phyloP scores from a whole-genome alignment of 2,888 invertebrate species.

The Polydrusus pterygomalis region DNA sequence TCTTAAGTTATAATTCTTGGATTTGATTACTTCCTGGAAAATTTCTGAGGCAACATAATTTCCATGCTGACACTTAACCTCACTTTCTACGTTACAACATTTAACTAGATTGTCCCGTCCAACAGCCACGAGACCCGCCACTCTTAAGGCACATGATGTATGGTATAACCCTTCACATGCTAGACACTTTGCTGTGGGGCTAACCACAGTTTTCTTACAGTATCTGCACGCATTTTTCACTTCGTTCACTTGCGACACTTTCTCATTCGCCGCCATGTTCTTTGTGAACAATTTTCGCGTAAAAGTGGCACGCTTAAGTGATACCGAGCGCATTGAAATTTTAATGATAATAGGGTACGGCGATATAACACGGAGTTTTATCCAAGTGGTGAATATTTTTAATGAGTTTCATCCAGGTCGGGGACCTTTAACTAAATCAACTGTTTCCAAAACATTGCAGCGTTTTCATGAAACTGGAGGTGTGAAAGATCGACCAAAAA shows the following conservation, averaged over 20 bases:
- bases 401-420: too few species aligned
- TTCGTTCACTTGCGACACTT: neutral
- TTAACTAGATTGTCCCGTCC: conserved; percentile 28
- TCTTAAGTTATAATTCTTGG: neutral
- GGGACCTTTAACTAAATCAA: too few species aligned
- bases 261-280: conserved; percentile 17
- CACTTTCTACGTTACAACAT: neutral
- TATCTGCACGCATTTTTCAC: conserved; percentile 9
- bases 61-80: neutral
- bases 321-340: too few species aligned
- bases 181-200: conserved; percentile 21
- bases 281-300: too few species aligned
- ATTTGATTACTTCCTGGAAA: neutral
- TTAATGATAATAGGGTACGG: too few species aligned
- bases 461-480: too few species aligned
- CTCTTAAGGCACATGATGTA: conserved; percentile 61
- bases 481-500: too few species aligned
- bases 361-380: too few species aligned
- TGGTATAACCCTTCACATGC: conserved; percentile 19
- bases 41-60: neutral
- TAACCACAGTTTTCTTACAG: neutral
- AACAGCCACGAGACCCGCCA: conserved; percentile 17
- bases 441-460: too few species aligned
- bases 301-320: too few species aligned
- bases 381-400: too few species aligned